Percentiles rank a stretch among this genome's conserved stretches.
Conservation (phyloP, 2,797 vertebrate species). For the Sebastolobus alascanus region DNA sequence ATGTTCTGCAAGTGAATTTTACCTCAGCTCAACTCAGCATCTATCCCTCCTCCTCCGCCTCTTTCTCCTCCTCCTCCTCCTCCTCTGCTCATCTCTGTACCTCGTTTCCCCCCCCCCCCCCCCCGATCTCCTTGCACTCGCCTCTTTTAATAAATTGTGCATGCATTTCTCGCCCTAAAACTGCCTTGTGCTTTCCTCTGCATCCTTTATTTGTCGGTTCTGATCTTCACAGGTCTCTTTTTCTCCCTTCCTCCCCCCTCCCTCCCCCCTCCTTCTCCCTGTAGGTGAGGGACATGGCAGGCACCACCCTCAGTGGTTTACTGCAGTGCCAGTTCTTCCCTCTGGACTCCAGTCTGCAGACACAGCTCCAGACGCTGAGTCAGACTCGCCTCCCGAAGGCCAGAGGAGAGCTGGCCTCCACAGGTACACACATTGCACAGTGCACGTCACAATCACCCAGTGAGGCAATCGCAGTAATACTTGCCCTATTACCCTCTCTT, state of each 20-base stretch:
- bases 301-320: slow-evolving; percentile 95
- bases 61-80: slow-evolving; percentile 7
- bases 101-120: slow-evolving; percentile 4
- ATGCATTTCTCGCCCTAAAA: slow-evolving; percentile 51
- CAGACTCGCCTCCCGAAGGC: slow-evolving; percentile 95
- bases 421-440: slow-evolving; percentile 57
- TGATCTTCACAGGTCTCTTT: slow-evolving; percentile 28
- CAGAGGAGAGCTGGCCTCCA: slow-evolving; percentile 90
- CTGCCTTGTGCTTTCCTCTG: slow-evolving; percentile 30
- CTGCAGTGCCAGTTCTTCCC: slow-evolving; percentile 96
- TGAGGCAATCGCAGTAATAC: slow-evolving; percentile 72
- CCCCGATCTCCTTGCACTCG: slow-evolving; percentile 34
- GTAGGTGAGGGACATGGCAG: slow-evolving; percentile 98
- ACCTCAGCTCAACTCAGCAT: slow-evolving; percentile 67
- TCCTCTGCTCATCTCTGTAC: slow-evolving; percentile 33
- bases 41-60: slow-evolving; percentile 3
- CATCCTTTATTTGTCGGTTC: slow-evolving; percentile 53
- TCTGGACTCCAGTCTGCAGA: slow-evolving; percentile 94
- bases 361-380: slow-evolving; percentile 96
- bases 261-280: slow-evolving; percentile 11
- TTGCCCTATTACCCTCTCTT: slow-evolving; percentile 74
- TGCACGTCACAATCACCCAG: slow-evolving; percentile 46
- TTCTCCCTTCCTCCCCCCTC: slow-evolving; percentile 11
- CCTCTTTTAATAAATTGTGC: slow-evolving; percentile 65
- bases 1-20: slow-evolving; percentile 62